Conservation (phyloP, 2,113 vertebrate species). For the Ursus arctos region DNA sequence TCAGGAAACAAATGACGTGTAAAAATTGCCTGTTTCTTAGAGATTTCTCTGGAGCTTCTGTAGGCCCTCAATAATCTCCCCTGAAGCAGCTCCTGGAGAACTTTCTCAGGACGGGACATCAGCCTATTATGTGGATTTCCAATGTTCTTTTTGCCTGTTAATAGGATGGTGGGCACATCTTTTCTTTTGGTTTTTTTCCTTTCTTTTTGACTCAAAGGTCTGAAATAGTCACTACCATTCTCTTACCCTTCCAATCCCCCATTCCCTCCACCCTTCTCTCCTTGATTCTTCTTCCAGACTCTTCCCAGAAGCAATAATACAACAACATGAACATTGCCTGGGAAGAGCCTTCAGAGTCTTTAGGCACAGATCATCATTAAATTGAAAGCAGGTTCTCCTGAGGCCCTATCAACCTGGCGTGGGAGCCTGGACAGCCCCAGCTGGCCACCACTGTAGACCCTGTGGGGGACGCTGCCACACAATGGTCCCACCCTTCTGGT, state of each 20-base stretch:
- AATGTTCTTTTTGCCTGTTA: neutral
- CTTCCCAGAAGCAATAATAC: neutral
- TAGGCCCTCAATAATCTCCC: neutral
- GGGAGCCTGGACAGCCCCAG: neutral
- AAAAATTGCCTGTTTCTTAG: neutral
- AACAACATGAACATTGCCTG: neutral
- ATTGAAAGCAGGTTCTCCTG: neutral
- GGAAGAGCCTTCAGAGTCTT: neutral
- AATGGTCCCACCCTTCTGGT: accelerated
- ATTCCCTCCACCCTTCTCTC: neutral
- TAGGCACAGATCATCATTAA: neutral
- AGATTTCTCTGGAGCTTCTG: neutral
- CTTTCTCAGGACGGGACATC: neutral
- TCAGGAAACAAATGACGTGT: neutral
- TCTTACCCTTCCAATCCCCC: neutral
- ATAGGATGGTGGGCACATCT: neutral
- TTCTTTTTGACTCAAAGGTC: neutral
- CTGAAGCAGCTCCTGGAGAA: neutral
- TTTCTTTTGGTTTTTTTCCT: neutral
- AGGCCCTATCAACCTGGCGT: neutral
- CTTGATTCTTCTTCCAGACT: neutral
- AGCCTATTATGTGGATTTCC: neutral
- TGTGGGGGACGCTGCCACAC: neutral
- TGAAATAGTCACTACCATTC: neutral
- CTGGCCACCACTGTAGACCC: neutral